phyloP scores from a whole-genome alignment of 2,113 vertebrate genomes.

The Lates calcarifer region DNA sequence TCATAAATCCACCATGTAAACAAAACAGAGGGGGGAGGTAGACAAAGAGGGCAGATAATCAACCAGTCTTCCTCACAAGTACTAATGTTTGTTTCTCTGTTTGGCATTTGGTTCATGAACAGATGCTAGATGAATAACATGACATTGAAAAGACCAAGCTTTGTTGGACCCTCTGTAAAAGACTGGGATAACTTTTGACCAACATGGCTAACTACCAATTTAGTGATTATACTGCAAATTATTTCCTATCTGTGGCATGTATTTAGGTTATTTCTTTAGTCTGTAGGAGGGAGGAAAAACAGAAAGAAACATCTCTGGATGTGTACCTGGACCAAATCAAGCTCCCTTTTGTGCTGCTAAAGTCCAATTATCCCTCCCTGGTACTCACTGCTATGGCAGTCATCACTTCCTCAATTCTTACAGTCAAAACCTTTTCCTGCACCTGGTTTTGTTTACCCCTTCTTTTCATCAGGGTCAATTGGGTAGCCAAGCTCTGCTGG shows the following conservation, averaged over 20 bases:
- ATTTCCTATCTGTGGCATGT: neutral
- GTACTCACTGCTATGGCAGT: slow-evolving; percentile 42
- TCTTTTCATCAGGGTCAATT: slow-evolving; percentile 67
- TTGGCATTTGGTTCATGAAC: slow-evolving; percentile 60
- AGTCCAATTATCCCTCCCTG: slow-evolving; percentile 38
- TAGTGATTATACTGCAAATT: slow-evolving; percentile 22
- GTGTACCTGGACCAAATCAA: slow-evolving; percentile 36
- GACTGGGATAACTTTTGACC: slow-evolving; percentile 19
- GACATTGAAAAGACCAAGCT: slow-evolving; percentile 71
- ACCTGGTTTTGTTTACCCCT: slow-evolving; percentile 60
- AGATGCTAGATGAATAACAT: slow-evolving; percentile 73
- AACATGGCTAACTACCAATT: slow-evolving; percentile 21
- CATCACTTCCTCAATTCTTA: slow-evolving; percentile 56
- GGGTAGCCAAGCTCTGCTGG: slow-evolving; percentile 50
- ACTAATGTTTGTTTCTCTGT: slow-evolving; percentile 37
- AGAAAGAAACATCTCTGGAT: slow-evolving; percentile 1
- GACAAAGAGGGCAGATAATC: slow-evolving; percentile 35
- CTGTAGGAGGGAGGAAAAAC: neutral
- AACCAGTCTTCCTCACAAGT: slow-evolving; percentile 33
- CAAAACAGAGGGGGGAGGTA: slow-evolving; percentile 27
- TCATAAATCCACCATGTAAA: slow-evolving; percentile 65
- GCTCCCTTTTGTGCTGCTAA: slow-evolving; percentile 36
- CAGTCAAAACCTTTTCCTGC: slow-evolving; percentile 35
- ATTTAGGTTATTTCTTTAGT: neutral
- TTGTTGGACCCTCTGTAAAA: slow-evolving; percentile 34